Evolutionary conservation across 2,113 vertebrate genomes (phyloP).

Genomic region (Dolichallabes microphthalmus): DNA sequence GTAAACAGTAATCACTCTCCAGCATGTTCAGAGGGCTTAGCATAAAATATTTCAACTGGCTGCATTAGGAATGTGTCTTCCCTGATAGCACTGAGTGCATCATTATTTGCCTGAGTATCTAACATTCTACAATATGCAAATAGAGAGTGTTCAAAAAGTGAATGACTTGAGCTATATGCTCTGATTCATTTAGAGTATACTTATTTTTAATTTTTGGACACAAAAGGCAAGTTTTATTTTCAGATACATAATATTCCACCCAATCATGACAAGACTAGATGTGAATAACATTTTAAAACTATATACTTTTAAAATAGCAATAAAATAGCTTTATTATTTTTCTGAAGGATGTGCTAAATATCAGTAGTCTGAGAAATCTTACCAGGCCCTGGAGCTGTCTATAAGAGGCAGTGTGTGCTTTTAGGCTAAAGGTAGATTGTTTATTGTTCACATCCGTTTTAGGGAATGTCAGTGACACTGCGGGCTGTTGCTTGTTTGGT

Average conservation of each 20-base stretch:
- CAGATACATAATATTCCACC: not conserved
- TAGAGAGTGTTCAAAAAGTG: not conserved
- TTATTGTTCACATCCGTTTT: conserved; percentile 7
- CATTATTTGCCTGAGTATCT: conserved; percentile 48
- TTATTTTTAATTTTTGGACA: not conserved
- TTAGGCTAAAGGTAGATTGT: conserved; percentile 36
- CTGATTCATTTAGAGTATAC: not conserved
- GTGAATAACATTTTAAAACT: conserved; percentile 13
- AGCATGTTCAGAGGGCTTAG: conserved; percentile 40
- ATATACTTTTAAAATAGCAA: not conserved
- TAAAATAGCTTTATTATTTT: not conserved
- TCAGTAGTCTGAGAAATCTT: not conserved
- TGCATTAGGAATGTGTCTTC: conserved; percentile 43
- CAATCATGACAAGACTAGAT: not conserved
- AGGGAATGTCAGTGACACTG: not conserved
- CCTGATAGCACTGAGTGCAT: conserved; percentile 40
- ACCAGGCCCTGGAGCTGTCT: conserved; percentile 1
- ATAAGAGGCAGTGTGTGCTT: conserved; percentile 13
- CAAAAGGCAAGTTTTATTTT: not conserved
- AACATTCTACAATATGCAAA: conserved; percentile 38
- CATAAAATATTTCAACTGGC: conserved; percentile 42
- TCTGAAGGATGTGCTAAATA: not conserved
- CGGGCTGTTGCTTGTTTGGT: conserved; percentile 62
- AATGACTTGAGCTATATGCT: conserved; percentile 2
- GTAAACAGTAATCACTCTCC: conserved; percentile 51